Percentiles rank a stretch among this genome's conserved stretches.
Evolutionary conservation across 1,140 invertebrate genomes (phyloP).

Genomic region (Hermatobates lingyangjiaoensis): DNA sequence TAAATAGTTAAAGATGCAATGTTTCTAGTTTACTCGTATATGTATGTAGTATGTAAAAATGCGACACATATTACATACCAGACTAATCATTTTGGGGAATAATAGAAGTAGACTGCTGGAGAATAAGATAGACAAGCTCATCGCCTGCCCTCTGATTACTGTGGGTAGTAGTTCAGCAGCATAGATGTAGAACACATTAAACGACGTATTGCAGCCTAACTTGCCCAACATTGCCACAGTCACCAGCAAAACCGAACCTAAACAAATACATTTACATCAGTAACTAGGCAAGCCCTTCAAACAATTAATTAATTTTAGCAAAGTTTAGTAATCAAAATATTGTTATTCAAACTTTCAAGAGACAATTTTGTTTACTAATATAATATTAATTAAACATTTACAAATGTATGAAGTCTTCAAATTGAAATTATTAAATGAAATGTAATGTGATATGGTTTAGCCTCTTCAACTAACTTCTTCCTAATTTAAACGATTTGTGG

Average conservation of each 20-base stretch:
- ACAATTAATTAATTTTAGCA: no score
- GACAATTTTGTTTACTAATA: no score
- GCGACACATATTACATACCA: constrained; percentile 27
- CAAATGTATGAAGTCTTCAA: no score
- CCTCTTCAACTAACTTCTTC: no score
- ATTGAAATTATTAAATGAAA: no score
- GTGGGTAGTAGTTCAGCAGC: constrained; percentile 62
- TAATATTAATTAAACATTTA: no score
- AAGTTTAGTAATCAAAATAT: no score
- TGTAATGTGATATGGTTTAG: no score
- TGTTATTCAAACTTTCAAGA: no score
- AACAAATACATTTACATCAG: background rate
- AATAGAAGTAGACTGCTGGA: constrained; percentile 55
- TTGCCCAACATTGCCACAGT: constrained; percentile 60
- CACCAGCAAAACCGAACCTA: constrained; percentile 32
- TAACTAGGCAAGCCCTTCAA: no score
- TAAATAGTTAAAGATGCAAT: no score
- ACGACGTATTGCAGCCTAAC: constrained; percentile 67
- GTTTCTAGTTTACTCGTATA: background rate
- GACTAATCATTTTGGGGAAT: constrained; percentile 55
- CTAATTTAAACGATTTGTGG: no score
- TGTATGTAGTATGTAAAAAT: background rate
- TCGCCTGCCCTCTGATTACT: constrained; percentile 52
- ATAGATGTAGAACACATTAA: constrained; percentile 57
- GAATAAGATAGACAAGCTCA: constrained; percentile 45